Base-by-base conservation (phyloP, 2,888 invertebrate species). In the Agrilus biguttatus region DNA sequence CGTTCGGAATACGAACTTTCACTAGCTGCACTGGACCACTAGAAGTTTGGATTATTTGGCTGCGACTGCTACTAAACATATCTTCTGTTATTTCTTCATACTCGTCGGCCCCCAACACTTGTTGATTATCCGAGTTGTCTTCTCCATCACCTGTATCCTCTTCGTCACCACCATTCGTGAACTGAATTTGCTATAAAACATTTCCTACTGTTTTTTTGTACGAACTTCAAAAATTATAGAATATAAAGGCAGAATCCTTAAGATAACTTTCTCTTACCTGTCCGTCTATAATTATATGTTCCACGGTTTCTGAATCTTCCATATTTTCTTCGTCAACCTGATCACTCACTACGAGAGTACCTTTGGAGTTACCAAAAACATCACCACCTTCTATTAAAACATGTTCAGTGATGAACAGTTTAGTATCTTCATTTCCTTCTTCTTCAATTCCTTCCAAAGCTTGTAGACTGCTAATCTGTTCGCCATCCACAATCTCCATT, bases 361-460 rank as follows among this genome's bases (percentile, higher is more conserved):
- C 50, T 41, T 53, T 49, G n/a, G 47, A 47, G 37, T 53, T 49
- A 3, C 46, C 47, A 36, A 53, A 53, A 21, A 53, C 47, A 36
- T 66, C 60, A 4, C 65, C 63, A 10, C 58, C 62, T 47, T 71
- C 69, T 40, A 72, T 68, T 33, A 73, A 63, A 35, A 73, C 69
- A 46, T 71, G 71, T 47, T 72, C 73, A 1, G 72, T 65, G 14
- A 74, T 71, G 50, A 71, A 73, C 42, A 74, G 53, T 49, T 71
- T 71, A 1, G 68, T 63, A 43, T 69, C 66, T 45, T 65, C 65
- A 10, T 49, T 47, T 40, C 55, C 45, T 49, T 49, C 38, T 41
- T 55, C 55, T 28, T 55, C 55, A 8, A 42, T 43, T 2, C 46
- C 49, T 28, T 52, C 53, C 7, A 54, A 51, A 12, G 47, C 45